phyloP scores from a whole-genome alignment of 2,113 vertebrate species.

The Castor canadensis region DNA sequence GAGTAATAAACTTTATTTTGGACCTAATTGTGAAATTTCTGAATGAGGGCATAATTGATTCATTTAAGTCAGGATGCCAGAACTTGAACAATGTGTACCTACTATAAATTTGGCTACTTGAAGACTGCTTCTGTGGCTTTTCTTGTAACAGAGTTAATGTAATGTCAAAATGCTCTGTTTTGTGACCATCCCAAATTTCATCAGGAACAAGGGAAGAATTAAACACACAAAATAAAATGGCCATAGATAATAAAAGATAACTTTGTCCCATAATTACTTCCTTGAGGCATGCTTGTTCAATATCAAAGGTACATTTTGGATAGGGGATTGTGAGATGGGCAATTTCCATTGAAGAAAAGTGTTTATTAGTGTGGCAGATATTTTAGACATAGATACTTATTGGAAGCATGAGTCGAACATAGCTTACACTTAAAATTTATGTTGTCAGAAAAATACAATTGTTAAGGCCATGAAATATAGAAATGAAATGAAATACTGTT shows the following conservation, averaged over 20 bases:
- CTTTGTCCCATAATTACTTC: background rate
- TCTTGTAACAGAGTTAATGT: background rate
- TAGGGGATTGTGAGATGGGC: background rate
- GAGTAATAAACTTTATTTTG: background rate
- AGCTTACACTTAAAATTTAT: constrained; percentile 17
- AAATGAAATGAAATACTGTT: background rate
- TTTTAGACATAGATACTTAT: background rate
- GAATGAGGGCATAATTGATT: background rate
- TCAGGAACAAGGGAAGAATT: background rate
- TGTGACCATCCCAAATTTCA: constrained; percentile 47
- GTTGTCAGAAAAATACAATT: background rate
- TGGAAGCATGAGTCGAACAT: background rate
- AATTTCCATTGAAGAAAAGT: background rate
- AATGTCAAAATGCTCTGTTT: constrained; percentile 44
- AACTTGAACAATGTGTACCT: background rate
- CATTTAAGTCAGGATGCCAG: background rate
- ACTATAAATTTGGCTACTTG: background rate
- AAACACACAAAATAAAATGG: background rate
- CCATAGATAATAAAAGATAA: background rate
- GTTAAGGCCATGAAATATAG: background rate
- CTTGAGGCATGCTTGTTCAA: background rate
- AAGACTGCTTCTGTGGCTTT: background rate
- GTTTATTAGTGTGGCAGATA: background rate
- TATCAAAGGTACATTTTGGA: background rate
- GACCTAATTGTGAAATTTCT: background rate